These are phyloP conservation scores for Corythoichthys intestinalis DNA, from an alignment of 2,113 vertebrate genomes.

Conservation along the genomic window DNA sequence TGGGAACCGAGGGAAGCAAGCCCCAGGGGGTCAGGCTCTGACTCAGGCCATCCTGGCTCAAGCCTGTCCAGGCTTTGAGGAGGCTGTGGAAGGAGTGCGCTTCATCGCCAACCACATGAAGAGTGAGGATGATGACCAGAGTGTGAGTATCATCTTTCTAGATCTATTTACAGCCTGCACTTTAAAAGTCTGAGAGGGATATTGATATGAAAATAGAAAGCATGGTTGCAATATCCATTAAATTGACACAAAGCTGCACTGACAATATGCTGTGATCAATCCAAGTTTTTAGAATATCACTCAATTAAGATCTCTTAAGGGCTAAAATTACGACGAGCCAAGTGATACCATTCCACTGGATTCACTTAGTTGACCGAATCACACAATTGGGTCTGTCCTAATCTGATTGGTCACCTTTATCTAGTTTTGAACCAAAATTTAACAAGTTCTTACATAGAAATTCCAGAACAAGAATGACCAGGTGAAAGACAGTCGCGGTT, in stretches of 20 bases:
- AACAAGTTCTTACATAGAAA: too few relatives aligned
- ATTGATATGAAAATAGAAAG: background rate
- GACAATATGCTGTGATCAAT: background rate
- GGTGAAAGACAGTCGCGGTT: too few relatives aligned
- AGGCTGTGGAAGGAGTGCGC: slow-evolving; percentile 89
- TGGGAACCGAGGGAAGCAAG: slow-evolving; percentile 64
- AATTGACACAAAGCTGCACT: background rate
- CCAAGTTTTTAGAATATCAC: background rate
- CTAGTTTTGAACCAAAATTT: background rate
- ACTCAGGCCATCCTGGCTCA: slow-evolving; percentile 69
- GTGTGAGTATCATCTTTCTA: slow-evolving; percentile 75
- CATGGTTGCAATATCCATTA: background rate
- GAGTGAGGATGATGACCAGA: slow-evolving; percentile 91
- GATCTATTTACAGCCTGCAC: background rate
- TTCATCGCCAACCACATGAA: slow-evolving; percentile 97
- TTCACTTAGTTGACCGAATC: background rate
- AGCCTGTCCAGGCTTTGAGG: slow-evolving; percentile 80
- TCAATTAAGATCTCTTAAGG: background rate
- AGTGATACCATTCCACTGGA: background rate
- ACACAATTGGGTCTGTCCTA: background rate
- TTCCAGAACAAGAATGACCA: too few relatives aligned
- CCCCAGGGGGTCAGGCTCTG: slow-evolving; percentile 57
- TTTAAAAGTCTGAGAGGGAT: background rate
- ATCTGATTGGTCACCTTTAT: background rate
- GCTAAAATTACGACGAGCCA: background rate